A percentile compares a stretch with the other conserved stretches of the same genome.
Evolutionary conservation across 2,113 vertebrate genomes (phyloP).

Genomic region (Melospiza georgiana): DNA sequence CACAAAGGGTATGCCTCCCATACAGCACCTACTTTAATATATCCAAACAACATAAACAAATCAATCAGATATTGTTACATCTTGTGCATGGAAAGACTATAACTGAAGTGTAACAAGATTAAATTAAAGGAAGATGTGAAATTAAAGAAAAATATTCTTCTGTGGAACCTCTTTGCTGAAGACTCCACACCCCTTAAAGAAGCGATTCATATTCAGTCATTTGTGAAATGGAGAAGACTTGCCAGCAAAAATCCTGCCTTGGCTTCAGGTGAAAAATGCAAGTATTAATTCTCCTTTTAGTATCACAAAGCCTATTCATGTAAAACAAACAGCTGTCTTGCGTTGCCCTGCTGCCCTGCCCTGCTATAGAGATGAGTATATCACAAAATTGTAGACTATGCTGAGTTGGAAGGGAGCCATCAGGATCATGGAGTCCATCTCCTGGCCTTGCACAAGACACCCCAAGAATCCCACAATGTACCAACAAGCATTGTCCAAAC

Average conservation of each 20-base stretch:
- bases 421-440: not conserved
- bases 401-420: not conserved
- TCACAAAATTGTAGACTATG: not conserved
- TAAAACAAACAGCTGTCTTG: not conserved
- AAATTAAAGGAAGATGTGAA: not conserved
- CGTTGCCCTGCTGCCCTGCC: not conserved
- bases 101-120: not conserved
- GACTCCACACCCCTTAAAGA: not conserved
- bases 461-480: not conserved
- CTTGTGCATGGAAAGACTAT: not conserved
- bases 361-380: not conserved
- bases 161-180: not conserved
- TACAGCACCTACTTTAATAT: constrained; percentile 2
- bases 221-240: not conserved
- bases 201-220: not conserved
- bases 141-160: not conserved
- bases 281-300: not conserved
- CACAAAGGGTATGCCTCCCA: not conserved
- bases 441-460: not conserved
- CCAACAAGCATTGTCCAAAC: not conserved
- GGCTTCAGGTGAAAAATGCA: not conserved
- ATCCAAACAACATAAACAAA: not conserved
- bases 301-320: not conserved
- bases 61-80: not conserved
- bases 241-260: constrained; percentile 11